Percentiles rank a stretch among this genome's conserved stretches.
Conservation (phyloP, 2,113 vertebrate genomes). For the Sceloporus undulatus region DNA sequence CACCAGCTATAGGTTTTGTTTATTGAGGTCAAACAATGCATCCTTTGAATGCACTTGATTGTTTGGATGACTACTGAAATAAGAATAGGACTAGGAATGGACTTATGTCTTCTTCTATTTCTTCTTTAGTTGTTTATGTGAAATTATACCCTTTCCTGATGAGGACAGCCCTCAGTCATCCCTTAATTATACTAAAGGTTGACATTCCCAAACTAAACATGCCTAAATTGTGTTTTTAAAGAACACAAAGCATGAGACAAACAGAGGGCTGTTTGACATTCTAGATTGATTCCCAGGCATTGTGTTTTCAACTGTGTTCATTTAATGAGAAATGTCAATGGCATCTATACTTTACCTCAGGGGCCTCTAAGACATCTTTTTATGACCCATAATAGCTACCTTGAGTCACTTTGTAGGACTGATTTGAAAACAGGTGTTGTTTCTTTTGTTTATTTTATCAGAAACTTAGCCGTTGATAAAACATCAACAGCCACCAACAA, state of each 20-base stretch:
- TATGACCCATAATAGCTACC: not conserved
- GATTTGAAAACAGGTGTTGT: not conserved
- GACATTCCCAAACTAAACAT: not conserved
- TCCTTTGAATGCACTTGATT: not conserved
- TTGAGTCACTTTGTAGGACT: not conserved
- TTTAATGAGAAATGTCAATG: conserved; percentile 15
- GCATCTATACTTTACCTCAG: conserved; percentile 1
- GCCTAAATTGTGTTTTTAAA: not conserved
- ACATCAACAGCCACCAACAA: too few species aligned
- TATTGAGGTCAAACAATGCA: not conserved
- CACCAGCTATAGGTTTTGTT: not conserved
- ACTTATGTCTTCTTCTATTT: too few species aligned
- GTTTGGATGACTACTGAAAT: not conserved
- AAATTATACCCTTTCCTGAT: not conserved
- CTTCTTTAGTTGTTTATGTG: not conserved
- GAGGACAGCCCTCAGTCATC: not conserved
- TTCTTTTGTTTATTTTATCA: not conserved
- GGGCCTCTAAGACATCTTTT: conserved; percentile 11
- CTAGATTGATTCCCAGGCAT: not conserved
- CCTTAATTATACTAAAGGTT: not conserved
- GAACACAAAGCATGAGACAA: not conserved
- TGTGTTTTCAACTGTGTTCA: not conserved
- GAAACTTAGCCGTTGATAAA: not conserved
- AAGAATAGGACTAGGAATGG: not conserved
- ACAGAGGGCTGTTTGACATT: not conserved